These are phyloP conservation scores for Adelphocoris suturalis DNA, from an alignment of 2,888 invertebrate species.

Conservation along the genomic window DNA sequence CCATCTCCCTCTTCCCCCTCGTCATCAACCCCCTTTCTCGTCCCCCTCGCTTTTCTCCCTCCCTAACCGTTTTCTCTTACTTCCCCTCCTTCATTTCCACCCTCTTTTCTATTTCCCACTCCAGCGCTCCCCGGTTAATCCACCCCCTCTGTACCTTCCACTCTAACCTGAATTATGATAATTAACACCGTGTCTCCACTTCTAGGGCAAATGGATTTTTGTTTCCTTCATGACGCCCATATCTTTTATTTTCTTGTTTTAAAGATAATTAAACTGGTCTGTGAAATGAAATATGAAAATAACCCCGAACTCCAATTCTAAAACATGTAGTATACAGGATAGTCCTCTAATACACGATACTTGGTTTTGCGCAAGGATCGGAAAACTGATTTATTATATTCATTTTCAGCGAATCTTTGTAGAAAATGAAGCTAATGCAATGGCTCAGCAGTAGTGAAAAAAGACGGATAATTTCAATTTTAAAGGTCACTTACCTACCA, in stretches of 20 bases:
- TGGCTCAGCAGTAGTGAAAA: no score
- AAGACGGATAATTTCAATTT: no score
- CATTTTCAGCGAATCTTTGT: no score
- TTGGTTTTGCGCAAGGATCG: no score
- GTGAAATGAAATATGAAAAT: no score
- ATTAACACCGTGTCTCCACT: conserved; percentile 57
- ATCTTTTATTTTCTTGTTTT: neutral
- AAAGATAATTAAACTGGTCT: neutral
- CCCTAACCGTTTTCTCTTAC: conserved; percentile 26
- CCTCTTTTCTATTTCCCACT: conserved; percentile 7
- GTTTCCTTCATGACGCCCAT: neutral
- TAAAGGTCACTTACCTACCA: no score
- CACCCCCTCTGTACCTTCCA: neutral
- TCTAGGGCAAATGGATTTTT: conserved; percentile 39
- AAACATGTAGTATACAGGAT: no score
- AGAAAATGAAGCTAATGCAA: no score
- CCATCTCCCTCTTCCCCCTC: conserved; percentile 52
- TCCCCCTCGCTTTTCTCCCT: neutral
- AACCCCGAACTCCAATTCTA: no score
- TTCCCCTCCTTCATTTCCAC: conserved; percentile 21
- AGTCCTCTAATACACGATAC: no score
- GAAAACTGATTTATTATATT: no score
- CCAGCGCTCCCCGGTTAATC: conserved; percentile 10
- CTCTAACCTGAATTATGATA: conserved; percentile 63
- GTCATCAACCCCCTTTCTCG: neutral